Base-by-base conservation (phyloP, 2,797 vertebrate species). In the Hybognathus amarus region DNA sequence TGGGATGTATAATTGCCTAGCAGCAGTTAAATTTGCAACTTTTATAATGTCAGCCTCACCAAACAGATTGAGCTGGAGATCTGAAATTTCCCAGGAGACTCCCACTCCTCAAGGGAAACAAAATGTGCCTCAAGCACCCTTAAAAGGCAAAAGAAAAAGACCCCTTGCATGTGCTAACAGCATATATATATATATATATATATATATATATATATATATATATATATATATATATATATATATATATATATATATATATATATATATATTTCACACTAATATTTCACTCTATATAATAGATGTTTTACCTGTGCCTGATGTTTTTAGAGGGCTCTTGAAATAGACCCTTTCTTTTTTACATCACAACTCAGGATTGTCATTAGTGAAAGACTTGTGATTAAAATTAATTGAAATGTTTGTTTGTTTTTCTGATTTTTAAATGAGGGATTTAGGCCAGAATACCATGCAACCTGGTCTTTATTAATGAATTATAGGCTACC, bases 1-100 rank as follows among this genome's bases (percentile, higher is more conserved):
- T 81, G 38, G 68, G 54, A 59, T 73, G 68, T 30, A 50, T 81
- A 71, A 61, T 71, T 81, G 54, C 54, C 79, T 70, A 59, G 54
- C 68, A 81, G 54, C 54, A 30, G 38, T 63, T 61, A 47, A 36
- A 73, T 63, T 71, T 61, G 54, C 68, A 61, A 61, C 54, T 18
- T 61, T 81, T 56, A 71, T 27, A 78, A 66, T 66, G 42, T 66
- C 61, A 50, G 61, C 18, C 7, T 52, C 24, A 67, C 42, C 30
- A 36, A 12, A 20, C 54, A 4, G 24, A 42, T 69, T 59, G 66
- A 59, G 75, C 36, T 59, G 2, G 33, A 63, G 27, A 45, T 27
- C 17, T 50, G 20, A 79, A 68, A 70, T 80, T 70, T 69, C 50
- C 22, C 27, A 12, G 12, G 73, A 56, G 73, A 40, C 18, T 27